A percentile compares a stretch with the other conserved stretches of the same genome.
Evolutionary conservation across 2,888 invertebrate species (phyloP).

Genomic region (Muscina levida): DNA sequence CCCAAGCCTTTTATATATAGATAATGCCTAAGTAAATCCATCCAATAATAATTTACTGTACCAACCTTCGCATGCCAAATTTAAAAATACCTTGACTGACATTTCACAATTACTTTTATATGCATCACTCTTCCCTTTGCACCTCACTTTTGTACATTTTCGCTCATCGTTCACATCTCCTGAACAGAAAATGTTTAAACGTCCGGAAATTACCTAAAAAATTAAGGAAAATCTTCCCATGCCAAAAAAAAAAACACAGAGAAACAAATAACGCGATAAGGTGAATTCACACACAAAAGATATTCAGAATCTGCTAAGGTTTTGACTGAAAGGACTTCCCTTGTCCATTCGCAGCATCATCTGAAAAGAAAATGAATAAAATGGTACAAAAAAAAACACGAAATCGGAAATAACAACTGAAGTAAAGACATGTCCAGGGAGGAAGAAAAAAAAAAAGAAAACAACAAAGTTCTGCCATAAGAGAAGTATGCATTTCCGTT

Average conservation of each 20-base stretch:
- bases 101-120: too few relatives aligned
- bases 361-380: not conserved
- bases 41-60: too few relatives aligned
- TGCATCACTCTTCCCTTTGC: too few relatives aligned
- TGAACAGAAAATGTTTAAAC: slow-evolving; percentile 62
- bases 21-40: too few relatives aligned
- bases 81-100: too few relatives aligned
- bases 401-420: slow-evolving; percentile 24
- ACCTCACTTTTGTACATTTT: too few relatives aligned
- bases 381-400: not conserved
- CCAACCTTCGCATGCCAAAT: too few relatives aligned
- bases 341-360: not conserved
- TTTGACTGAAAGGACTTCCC: not conserved
- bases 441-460: too few relatives aligned
- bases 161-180: too few relatives aligned
- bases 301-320: not conserved
- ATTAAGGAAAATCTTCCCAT: slow-evolving; percentile 48
- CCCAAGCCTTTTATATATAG: too few relatives aligned
- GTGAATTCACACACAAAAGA: not conserved
- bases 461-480: slow-evolving; percentile 15
- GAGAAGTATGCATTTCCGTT: slow-evolving; percentile 32
- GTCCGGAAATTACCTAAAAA: slow-evolving; percentile 66
- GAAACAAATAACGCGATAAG: slow-evolving; percentile 26
- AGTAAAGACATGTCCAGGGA: slow-evolving; percentile 7
- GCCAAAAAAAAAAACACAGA: slow-evolving; percentile 22